phyloP scores from a whole-genome alignment of 2,888 invertebrate species.

The Rapana venosa region DNA sequence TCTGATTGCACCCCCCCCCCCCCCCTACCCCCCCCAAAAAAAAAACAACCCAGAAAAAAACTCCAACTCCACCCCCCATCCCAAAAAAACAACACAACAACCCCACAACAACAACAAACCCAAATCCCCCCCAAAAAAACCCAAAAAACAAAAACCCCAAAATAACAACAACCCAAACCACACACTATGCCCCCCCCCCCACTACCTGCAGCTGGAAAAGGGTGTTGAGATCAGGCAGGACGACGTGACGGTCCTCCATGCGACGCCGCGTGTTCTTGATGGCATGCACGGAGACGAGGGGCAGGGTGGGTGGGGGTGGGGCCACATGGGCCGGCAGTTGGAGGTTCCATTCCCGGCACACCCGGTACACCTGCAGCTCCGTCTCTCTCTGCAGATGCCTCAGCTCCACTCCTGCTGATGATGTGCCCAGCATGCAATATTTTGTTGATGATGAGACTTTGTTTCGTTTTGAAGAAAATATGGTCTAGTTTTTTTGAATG shows the following conservation, averaged over 20 bases:
- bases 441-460: too few species aligned
- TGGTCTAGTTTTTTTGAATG: too few species aligned
- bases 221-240: slow-evolving; percentile 89
- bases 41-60: neutral
- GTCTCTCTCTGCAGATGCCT: slow-evolving; percentile 59
- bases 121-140: neutral
- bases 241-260: slow-evolving; percentile 95
- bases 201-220: slow-evolving; percentile 88
- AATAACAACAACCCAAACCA: too few species aligned
- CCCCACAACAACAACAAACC: neutral
- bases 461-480: too few species aligned
- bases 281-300: slow-evolving; percentile 80
- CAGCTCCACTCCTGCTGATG: slow-evolving; percentile 66
- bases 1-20: too few species aligned
- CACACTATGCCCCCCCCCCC: too few species aligned
- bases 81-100: neutral
- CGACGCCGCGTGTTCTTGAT: slow-evolving; percentile 89
- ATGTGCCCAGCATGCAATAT: too few species aligned
- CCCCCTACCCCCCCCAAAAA: neutral
- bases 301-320: slow-evolving; percentile 53
- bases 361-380: slow-evolving; percentile 58
- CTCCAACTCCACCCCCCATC: neutral
- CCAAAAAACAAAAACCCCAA: neutral
- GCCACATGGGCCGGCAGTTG: slow-evolving; percentile 58
- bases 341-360: slow-evolving; percentile 65